Evolutionary conservation across 2,113 vertebrate species (phyloP), one percentile per base, ranked within the genome.

Genomic region (Istiophorus platypterus): DNA sequence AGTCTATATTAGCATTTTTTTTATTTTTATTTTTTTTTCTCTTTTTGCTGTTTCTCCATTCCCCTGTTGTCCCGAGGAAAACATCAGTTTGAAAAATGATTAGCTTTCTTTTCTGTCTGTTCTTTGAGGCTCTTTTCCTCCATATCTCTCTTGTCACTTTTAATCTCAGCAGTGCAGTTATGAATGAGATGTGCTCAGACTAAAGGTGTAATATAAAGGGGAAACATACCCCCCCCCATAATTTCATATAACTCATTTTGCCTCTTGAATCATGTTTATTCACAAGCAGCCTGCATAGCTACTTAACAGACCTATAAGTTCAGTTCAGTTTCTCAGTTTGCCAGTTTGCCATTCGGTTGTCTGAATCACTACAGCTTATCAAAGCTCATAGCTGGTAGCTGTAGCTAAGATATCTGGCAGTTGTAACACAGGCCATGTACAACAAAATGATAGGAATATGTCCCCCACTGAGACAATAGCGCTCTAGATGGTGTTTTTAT

Each of bases 1-100:
- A 86, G 73, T 80, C 75, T 81, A 76, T 88, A 92, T 92, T 92
- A 92, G 91, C 87, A 92, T 93, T 93, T 94, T 93, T 94, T 77
- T 89, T 92, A 92, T 91, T 91, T 73, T 89, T 75, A 66, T 78
- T 77, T 74, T 85, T 75, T 78, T 74, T 13, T 4, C 29, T 84
- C 80, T 81, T 80, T 85, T 81, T 84, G 37, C 72, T 42, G 41
- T 56, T 47, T 87, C 58, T 70, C 34, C 1, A 18, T 34, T 77
- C 63, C 63, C 68, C 77, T 73, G 63, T 80, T 71, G 63, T 88
- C 90, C 84, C 17, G 13, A 73, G 84, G 67, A 90, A 85, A 81
- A 62, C 58, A 68, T 74, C 65, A 76, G 56, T 84, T 86, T 81
- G 86, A 90, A 87, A 88, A 90, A 89, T 81, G 39, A 88, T 81